Percentiles rank a stretch among this genome's conserved stretches.
phyloP scores from a whole-genome alignment of 2,113 vertebrate genomes.

The Muntiacus reevesi region DNA sequence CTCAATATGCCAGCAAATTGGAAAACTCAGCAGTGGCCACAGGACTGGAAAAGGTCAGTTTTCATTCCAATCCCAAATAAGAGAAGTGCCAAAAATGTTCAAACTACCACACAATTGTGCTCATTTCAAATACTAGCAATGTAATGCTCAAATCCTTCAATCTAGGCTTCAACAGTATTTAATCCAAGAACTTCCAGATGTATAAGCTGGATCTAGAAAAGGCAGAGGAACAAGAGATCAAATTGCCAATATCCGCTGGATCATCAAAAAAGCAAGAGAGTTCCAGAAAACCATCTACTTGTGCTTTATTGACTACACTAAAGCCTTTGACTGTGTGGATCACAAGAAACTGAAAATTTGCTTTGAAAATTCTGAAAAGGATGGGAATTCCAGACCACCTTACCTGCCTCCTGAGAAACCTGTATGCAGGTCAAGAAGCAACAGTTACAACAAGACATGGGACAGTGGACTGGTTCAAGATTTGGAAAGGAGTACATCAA shows the following conservation, averaged over 20 bases:
- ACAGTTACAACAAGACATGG: background rate
- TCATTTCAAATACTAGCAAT: background rate
- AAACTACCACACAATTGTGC: background rate
- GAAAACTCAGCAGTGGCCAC: background rate
- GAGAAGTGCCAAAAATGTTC: background rate
- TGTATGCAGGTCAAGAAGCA: background rate
- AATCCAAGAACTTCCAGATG: background rate
- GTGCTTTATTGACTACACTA: background rate
- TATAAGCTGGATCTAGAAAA: background rate
- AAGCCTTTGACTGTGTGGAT: background rate
- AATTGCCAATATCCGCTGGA: background rate
- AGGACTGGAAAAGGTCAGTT: background rate
- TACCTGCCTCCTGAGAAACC: background rate
- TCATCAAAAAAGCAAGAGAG: background rate
- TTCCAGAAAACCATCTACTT: background rate
- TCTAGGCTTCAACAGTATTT: background rate
- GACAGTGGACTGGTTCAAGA: background rate
- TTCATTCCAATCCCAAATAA: background rate
- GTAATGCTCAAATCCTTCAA: background rate
- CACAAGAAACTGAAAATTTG: background rate
- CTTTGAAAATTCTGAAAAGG: background rate
- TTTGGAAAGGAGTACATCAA: background rate
- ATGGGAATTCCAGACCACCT: background rate
- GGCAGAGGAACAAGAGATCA: background rate
- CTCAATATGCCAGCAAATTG: background rate